These are phyloP conservation scores for Lethenteron reissneri DNA, from an alignment of 2,113 vertebrate species.

Conservation along the genomic window DNA sequence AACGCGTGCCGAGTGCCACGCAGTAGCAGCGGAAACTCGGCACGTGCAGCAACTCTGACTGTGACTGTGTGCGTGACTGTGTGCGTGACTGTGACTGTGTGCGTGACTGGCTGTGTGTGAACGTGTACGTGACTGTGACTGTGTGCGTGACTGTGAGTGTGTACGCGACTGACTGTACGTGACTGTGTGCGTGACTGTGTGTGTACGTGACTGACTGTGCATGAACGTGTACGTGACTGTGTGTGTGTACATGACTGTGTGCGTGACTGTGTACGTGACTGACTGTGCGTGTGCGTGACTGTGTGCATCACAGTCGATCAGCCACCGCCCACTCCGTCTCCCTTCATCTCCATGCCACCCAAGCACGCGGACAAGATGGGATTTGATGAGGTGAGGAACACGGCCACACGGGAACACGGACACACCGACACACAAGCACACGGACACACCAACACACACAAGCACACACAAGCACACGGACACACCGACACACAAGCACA, in stretches of 20 bases:
- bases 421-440: not conserved
- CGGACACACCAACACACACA: not conserved
- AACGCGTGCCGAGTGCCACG: too few relatives aligned
- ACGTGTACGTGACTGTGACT: too few relatives aligned
- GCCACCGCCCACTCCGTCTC: constrained; percentile 33
- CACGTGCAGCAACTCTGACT: too few relatives aligned
- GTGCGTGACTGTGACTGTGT: not conserved
- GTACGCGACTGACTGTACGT: not conserved
- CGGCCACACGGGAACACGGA: not conserved
- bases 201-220: not conserved
- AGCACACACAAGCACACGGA: too few relatives aligned
- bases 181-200: not conserved
- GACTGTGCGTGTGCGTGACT: not conserved
- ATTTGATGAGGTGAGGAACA: constrained; percentile 46
- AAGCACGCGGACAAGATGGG: constrained; percentile 49
- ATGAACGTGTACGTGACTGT: not conserved
- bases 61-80: not conserved
- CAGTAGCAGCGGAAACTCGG: too few relatives aligned
- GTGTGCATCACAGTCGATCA: constrained; percentile 28
- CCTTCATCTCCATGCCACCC: constrained; percentile 21
- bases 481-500: not conserved
- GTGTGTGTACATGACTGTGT: not conserved
- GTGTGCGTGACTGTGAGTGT: too few relatives aligned
- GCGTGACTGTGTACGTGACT: not conserved
- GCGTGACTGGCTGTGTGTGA: too few relatives aligned